Evolutionary conservation across 2,797 vertebrate species (phyloP).

Genomic region (Hydrophis major): DNA sequence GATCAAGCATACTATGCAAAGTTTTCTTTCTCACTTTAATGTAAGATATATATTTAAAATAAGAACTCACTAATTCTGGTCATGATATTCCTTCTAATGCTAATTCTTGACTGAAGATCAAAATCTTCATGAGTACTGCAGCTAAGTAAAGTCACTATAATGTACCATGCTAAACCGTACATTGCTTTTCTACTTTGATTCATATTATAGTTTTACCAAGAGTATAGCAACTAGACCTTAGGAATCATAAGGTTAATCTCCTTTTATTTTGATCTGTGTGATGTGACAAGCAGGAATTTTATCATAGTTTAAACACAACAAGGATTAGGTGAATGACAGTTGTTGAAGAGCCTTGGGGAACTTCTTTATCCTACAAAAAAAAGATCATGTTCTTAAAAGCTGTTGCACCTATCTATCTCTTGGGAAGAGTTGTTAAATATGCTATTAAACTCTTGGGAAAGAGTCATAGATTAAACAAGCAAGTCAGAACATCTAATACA

Average conservation of each 20-base stretch:
- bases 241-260: conserved; percentile 60
- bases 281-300: conserved; percentile 62
- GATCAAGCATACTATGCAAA: conserved; percentile 27
- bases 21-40: conserved; percentile 8
- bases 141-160: conserved; percentile 28
- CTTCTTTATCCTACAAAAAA: conserved; percentile 38
- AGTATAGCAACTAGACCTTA: conserved; percentile 45
- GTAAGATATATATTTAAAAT: background rate
- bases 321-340: conserved; percentile 51
- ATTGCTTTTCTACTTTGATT: conserved; percentile 19
- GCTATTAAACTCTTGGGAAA: background rate
- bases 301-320: conserved; percentile 54
- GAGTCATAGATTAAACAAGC: conserved; percentile 7
- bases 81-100: conserved; percentile 31
- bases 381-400: conserved; percentile 34
- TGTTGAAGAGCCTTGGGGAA: conserved; percentile 45
- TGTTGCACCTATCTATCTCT: conserved; percentile 21
- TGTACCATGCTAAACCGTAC: background rate
- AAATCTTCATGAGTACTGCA: conserved; percentile 16
- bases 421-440: background rate
- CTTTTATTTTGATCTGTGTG: conserved; percentile 56
- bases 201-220: conserved; percentile 22
- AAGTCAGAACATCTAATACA: conserved; percentile 9
- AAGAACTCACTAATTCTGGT: conserved; percentile 2
- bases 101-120: conserved; percentile 21